phyloP scores from a whole-genome alignment of 2,888 invertebrate species.

The Ephialtes manifestator region DNA sequence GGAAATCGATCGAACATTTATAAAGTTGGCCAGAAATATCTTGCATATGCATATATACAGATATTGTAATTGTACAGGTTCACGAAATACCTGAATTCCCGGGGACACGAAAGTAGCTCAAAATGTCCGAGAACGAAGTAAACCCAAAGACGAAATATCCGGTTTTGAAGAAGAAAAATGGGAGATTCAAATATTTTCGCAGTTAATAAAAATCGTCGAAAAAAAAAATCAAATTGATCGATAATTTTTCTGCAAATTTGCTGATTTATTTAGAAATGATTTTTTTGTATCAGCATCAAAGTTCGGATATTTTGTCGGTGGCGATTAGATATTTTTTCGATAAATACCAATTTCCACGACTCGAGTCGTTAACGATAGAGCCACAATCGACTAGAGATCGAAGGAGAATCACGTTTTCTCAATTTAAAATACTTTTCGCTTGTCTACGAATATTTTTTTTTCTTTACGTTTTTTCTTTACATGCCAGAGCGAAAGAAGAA shows the following conservation, averaged over 20 bases:
- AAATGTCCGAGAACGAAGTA: not conserved
- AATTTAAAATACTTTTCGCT: constrained; percentile 50
- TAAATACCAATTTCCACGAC: not conserved
- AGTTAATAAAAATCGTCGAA: not conserved
- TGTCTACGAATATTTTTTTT: constrained; percentile 50
- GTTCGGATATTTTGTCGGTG: constrained; percentile 5
- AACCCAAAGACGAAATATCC: not conserved
- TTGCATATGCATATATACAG: not conserved
- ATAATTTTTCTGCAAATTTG: not conserved
- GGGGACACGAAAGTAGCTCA: constrained; percentile 25
- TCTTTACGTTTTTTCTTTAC: constrained; percentile 30
- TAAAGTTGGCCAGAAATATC: no score
- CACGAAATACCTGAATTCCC: constrained; percentile 59
- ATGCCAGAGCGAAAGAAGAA: constrained; percentile 16
- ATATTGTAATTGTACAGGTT: constrained; percentile 58
- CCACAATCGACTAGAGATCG: not conserved
- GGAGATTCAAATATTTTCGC: not conserved
- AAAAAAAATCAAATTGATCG: not conserved
- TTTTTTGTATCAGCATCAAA: not conserved
- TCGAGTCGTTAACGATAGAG: not conserved
- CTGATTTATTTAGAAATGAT: not conserved
- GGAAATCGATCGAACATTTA: no score
- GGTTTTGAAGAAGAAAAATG: not conserved
- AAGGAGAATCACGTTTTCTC: constrained; percentile 17
- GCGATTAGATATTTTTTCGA: constrained; percentile 21